Evolutionary conservation across 2,888 invertebrate genomes (phyloP), one percentile per base, ranked within the genome.

Genomic region (Galerucella nymphaeae): DNA sequence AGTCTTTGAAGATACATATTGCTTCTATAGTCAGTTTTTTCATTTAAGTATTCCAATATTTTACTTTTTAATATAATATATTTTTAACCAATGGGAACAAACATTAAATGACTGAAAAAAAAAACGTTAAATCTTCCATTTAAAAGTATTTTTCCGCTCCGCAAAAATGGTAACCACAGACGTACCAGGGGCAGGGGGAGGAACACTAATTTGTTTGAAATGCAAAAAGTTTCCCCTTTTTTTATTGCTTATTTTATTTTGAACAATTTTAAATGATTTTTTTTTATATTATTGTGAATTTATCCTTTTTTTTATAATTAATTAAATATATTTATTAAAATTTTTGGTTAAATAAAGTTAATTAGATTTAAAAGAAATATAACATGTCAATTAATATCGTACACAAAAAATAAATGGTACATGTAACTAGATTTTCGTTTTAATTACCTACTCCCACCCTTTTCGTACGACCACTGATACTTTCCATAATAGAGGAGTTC

Each of bases 301-400:
- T 9, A 30, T 23, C 30, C 10, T 58, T 3, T 58, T 61, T 14
- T n/a, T n/a, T 45, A 23, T 11, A 13, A 20, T 63, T 63, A 8
- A 20, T 48, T 63, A 6, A 45, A 42, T 13, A 45, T 64, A 65
- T 65, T 53, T 53, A 53, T 65, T 38, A 38, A 65, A 23, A 65
- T 65, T 30, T 53, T 10, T 30, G 38, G 30, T 23, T 38, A 53
- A 64, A 50, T 48, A 9, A 14, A n/a, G 23, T 11, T 10, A 65
- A 23, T 14, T 30, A 65, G 18, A 16, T 0, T 11, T 14, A 13
- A 38, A 18, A 16, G 30, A 63, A 53, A 23, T 14, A 16, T 50
- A 65, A 53, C 65, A 53, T 53, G 65, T 65, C 65, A 65, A 65
- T 65, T 65, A 64, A 23, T 45, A 65, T 53, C 30, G 23, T 65